Conservation (phyloP, 2,113 vertebrate genomes). For the Nothobranchius kuhntae region DNA sequence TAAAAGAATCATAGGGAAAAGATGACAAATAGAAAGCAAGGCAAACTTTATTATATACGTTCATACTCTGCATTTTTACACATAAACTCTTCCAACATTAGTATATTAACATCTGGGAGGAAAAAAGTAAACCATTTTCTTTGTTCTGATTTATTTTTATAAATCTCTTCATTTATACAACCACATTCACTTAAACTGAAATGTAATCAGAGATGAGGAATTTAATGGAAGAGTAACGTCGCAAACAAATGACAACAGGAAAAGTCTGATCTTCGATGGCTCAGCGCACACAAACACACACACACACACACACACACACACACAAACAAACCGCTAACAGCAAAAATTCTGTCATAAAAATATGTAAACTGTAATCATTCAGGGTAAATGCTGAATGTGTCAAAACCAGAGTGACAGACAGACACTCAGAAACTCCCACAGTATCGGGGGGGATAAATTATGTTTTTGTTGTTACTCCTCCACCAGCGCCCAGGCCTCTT, state of each 20-base stretch:
- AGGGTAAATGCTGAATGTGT: slow-evolving; percentile 18
- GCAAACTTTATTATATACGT: slow-evolving; percentile 57
- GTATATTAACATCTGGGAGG: not conserved
- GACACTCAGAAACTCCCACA: not conserved
- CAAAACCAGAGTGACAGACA: not conserved
- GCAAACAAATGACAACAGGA: slow-evolving; percentile 12
- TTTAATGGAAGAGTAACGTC: slow-evolving; percentile 18
- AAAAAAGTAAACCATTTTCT: slow-evolving; percentile 28
- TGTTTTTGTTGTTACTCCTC: slow-evolving; percentile 72
- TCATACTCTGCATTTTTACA: slow-evolving; percentile 8
- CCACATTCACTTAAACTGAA: slow-evolving; percentile 21
- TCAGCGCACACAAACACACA: slow-evolving; percentile 15
- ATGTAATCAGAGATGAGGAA: slow-evolving; percentile 15
- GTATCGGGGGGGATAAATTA: not conserved
- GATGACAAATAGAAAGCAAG: slow-evolving; percentile 38
- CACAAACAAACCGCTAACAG: slow-evolving; percentile 18
- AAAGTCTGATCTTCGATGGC: not conserved
- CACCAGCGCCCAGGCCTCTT: slow-evolving; percentile 92
- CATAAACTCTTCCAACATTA: slow-evolving; percentile 33
- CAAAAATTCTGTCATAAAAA: slow-evolving; percentile 45
- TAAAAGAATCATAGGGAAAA: not conserved
- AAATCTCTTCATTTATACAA: slow-evolving; percentile 19
- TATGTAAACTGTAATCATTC: slow-evolving; percentile 58
- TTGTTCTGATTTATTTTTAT: slow-evolving; percentile 18
- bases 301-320: slow-evolving; percentile 13